These are phyloP conservation scores for Mionectes macconnelli DNA, from an alignment of 2,113 vertebrate genomes.

Conservation along the genomic window DNA sequence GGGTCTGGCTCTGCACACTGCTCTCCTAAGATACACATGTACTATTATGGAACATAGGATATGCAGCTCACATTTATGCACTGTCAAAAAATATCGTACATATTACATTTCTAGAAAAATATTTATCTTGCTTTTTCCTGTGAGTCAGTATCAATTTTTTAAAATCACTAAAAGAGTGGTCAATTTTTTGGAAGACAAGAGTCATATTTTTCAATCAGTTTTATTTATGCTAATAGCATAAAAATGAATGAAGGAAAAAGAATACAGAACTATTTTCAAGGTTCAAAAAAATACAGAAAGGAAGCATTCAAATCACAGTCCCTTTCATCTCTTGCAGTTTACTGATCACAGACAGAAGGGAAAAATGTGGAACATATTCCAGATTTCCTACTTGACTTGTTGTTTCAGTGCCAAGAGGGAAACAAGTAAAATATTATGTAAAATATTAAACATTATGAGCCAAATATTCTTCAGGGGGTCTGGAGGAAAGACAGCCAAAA, in stretches of 20 bases:
- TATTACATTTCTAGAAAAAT: neutral
- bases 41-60: neutral
- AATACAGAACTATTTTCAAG: neutral
- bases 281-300: constrained; percentile 5
- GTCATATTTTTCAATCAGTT: neutral
- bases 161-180: neutral
- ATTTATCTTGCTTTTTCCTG: neutral
- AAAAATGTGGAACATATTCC: constrained; percentile 53
- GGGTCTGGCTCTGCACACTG: neutral
- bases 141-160: neutral
- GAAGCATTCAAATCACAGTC: constrained; percentile 16
- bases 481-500: neutral
- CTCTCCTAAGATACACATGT: neutral
- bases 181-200: neutral
- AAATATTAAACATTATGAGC: constrained; percentile 56
- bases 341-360: constrained; percentile 57
- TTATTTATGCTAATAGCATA: neutral
- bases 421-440: constrained; percentile 60
- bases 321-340: constrained; percentile 59
- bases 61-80: neutral
- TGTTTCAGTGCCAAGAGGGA: constrained; percentile 42
- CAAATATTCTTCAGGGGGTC: constrained; percentile 13
- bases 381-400: constrained; percentile 51
- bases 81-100: neutral
- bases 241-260: constrained; percentile 1